Evolutionary conservation across 2,113 vertebrate species (phyloP).

Genomic region (Oenanthe oenanthe): DNA sequence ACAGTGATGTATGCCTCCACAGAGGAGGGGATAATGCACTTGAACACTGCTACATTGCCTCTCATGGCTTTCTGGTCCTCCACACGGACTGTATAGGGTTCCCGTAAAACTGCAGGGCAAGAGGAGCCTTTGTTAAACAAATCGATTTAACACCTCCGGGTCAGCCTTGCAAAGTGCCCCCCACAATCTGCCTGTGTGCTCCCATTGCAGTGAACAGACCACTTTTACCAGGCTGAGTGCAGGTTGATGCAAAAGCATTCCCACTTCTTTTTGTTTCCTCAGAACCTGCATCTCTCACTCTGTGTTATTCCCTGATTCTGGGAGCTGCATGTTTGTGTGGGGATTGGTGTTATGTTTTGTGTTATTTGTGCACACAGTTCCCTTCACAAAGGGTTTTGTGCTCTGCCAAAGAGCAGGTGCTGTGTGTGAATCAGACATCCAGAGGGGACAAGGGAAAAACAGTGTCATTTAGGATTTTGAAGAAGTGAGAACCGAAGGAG

Average conservation of each 20-base stretch:
- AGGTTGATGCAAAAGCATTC: not conserved
- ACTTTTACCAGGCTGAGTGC: not conserved
- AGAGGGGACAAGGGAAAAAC: not conserved
- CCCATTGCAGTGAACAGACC: not conserved
- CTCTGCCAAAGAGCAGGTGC: not conserved
- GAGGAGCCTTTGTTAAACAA: not conserved
- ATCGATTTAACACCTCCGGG: rapidly evolving
- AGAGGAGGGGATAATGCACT: conserved; percentile 99
- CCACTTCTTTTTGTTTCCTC: not conserved
- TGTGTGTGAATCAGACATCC: not conserved
- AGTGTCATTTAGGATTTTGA: not conserved
- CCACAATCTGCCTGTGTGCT: not conserved
- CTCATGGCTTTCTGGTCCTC: conserved; percentile 99
- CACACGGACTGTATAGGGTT: conserved; percentile 98
- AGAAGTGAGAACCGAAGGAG: not conserved
- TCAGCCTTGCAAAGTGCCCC: not conserved
- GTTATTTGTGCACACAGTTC: not conserved
- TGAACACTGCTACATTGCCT: conserved; percentile 99
- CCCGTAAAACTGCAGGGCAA: conserved; percentile 87
- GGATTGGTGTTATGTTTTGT: not conserved
- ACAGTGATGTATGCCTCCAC: conserved; percentile 98
- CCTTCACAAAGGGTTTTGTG: not conserved
- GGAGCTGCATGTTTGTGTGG: not conserved
- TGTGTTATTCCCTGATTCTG: not conserved
- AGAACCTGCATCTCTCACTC: not conserved